Percentiles rank a stretch among this genome's conserved stretches.
Evolutionary conservation across 2,888 invertebrate species (phyloP).

Genomic region (Dioctria rufipes): DNA sequence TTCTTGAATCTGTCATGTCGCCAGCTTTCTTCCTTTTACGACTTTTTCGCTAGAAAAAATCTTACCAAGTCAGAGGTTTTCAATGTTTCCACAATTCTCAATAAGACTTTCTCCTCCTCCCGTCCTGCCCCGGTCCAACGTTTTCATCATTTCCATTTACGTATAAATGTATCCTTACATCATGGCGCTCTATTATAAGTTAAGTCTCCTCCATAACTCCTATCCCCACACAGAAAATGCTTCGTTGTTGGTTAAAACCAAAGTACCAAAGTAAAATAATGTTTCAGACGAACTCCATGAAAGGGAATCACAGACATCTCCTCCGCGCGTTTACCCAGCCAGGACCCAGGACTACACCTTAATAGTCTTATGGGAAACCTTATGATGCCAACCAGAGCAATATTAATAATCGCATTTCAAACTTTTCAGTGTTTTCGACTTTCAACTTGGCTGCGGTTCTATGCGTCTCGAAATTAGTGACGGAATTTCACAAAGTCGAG

Average conservation of each 20-base stretch:
- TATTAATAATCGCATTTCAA: slow-evolving; percentile 49
- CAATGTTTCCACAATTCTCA: slow-evolving; percentile 43
- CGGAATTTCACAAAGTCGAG: not conserved
- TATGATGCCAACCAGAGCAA: slow-evolving; percentile 15
- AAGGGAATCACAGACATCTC: slow-evolving; percentile 6
- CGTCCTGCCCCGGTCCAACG: not conserved
- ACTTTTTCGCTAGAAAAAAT: slow-evolving; percentile 47
- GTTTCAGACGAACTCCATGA: slow-evolving; percentile 23
- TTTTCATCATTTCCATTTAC: not conserved
- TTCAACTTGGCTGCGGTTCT: not conserved
- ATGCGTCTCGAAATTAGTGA: not conserved
- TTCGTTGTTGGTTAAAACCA: slow-evolving; percentile 2
- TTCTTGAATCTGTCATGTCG: not conserved
- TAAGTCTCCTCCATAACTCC: not conserved
- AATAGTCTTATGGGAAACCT: slow-evolving; percentile 9
- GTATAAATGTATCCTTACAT: not conserved
- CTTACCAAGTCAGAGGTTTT: slow-evolving; percentile 35
- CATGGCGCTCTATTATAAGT: not conserved
- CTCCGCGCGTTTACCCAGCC: not conserved
- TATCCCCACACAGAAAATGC: not conserved
- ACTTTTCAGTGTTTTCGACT: slow-evolving; percentile 11
- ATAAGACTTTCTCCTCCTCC: not conserved
- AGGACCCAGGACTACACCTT: not conserved
- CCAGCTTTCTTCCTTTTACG: too few relatives aligned
- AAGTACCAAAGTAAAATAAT: slow-evolving; percentile 39